A percentile compares a stretch with the other conserved stretches of the same genome.
Conservation (phyloP, 2,888 invertebrate genomes). For the Notocelia uddmanniana region DNA sequence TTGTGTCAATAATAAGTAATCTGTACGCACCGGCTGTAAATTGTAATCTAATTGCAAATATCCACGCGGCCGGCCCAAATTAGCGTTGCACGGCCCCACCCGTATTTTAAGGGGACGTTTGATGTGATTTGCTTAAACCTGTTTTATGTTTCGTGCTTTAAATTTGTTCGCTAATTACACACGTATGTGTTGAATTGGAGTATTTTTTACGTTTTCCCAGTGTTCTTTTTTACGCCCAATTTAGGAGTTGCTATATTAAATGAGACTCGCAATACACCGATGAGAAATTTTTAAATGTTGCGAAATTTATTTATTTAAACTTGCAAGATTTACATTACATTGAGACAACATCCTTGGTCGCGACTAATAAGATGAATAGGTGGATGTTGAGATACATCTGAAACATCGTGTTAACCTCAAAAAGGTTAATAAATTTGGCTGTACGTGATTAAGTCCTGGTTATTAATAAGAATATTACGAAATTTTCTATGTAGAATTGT, state of each 20-base stretch:
- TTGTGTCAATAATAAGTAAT: constrained; percentile 56
- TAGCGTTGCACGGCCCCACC: constrained; percentile 51
- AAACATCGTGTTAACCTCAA: too few species aligned
- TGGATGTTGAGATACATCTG: too few species aligned
- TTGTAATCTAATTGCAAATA: constrained; percentile 71
- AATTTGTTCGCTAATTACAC: constrained; percentile 25
- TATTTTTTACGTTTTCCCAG: not conserved
- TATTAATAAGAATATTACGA: too few species aligned
- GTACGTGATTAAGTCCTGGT: too few species aligned
- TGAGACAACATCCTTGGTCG: too few species aligned
- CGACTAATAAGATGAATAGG: too few species aligned
- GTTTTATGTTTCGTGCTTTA: constrained; percentile 28
- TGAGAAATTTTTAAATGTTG: too few species aligned
- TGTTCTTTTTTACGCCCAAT: not conserved
- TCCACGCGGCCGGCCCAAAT: constrained; percentile 62
- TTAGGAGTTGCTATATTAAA: not conserved
- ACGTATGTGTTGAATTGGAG: not conserved
- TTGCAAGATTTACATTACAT: too few species aligned
- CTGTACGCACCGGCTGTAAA: constrained; percentile 59
- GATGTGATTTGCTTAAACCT: constrained; percentile 44
- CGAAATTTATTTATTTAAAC: too few species aligned
- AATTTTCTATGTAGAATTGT: too few species aligned
- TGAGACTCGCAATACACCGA: not conserved
- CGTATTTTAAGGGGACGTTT: constrained; percentile 51
- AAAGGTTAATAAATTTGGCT: too few species aligned